phyloP scores from a whole-genome alignment of 2,888 invertebrate species.

The Odontocolon sp. region DNA sequence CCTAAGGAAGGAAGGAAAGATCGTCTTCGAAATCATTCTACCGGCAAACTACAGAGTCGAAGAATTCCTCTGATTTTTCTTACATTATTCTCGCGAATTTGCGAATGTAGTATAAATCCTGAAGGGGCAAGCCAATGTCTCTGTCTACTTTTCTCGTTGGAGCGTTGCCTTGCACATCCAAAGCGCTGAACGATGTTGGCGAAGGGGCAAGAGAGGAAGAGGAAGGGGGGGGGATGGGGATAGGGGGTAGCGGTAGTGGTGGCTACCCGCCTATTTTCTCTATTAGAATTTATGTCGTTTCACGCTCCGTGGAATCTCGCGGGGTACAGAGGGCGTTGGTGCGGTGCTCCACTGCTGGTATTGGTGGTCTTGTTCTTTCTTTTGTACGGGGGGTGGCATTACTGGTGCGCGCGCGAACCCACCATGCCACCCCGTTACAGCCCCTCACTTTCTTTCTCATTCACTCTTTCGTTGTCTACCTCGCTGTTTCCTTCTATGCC shows the following conservation, averaged over 20 bases:
- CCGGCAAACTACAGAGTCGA: not conserved
- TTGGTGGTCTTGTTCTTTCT: constrained; percentile 30
- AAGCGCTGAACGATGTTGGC: no score
- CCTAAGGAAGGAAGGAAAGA: not conserved
- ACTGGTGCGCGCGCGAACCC: constrained; percentile 8
- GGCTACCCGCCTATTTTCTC: constrained; percentile 49
- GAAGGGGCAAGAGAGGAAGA: no score
- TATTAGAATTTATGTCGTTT: constrained; percentile 62
- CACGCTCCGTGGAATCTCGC: constrained; percentile 56
- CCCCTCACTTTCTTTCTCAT: not conserved
- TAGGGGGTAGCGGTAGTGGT: not conserved
- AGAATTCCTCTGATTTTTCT: not conserved
- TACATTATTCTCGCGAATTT: not conserved
- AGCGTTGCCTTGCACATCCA: not conserved
- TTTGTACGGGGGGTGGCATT: constrained; percentile 48
- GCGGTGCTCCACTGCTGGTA: not conserved
- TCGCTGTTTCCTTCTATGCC: constrained; percentile 38
- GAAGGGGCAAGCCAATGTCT: no score
- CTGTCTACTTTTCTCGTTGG: not conserved
- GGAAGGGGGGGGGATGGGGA: no score
- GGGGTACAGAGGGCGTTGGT: constrained; percentile 27
- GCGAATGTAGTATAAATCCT: constrained; percentile 1
- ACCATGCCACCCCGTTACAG: constrained; percentile 3
- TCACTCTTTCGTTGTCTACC: constrained; percentile 11
- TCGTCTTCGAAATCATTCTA: not conserved